phyloP scores from a whole-genome alignment of 2,888 invertebrate genomes.

The Zelleria hepariella region DNA sequence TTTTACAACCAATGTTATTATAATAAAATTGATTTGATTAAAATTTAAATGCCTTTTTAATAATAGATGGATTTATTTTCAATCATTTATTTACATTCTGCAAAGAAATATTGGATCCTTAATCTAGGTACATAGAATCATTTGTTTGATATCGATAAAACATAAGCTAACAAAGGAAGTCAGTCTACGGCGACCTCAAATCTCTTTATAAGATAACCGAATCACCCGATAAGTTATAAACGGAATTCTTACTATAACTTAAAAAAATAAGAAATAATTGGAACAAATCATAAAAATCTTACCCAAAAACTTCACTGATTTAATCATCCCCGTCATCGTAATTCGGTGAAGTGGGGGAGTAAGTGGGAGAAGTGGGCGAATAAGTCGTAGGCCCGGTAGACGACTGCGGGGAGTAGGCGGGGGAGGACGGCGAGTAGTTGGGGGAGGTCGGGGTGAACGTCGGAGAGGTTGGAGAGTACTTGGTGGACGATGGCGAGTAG shows the following conservation, averaged over 20 bases:
- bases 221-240: no score
- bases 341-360: conserved; percentile 76
- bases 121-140: not conserved
- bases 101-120: not conserved
- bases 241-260: not conserved
- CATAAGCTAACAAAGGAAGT: not conserved
- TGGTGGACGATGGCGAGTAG: conserved; percentile 85
- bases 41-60: not conserved
- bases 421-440: conserved; percentile 83
- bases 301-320: conserved; percentile 14
- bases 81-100: not conserved
- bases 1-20: conserved; percentile 6
- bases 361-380: conserved; percentile 57
- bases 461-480: conserved; percentile 86
- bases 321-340: conserved; percentile 72
- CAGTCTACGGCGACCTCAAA: not conserved
- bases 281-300: not conserved
- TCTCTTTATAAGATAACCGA: not conserved
- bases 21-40: conserved; percentile 4
- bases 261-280: not conserved
- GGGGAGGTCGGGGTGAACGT: conserved; percentile 85
- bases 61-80: not conserved
- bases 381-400: conserved; percentile 76
- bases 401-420: conserved; percentile 79
- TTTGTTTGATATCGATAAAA: not conserved